These are phyloP conservation scores for Chloropsis hardwickii DNA, from an alignment of 2,113 vertebrate genomes.

Conservation along the genomic window DNA sequence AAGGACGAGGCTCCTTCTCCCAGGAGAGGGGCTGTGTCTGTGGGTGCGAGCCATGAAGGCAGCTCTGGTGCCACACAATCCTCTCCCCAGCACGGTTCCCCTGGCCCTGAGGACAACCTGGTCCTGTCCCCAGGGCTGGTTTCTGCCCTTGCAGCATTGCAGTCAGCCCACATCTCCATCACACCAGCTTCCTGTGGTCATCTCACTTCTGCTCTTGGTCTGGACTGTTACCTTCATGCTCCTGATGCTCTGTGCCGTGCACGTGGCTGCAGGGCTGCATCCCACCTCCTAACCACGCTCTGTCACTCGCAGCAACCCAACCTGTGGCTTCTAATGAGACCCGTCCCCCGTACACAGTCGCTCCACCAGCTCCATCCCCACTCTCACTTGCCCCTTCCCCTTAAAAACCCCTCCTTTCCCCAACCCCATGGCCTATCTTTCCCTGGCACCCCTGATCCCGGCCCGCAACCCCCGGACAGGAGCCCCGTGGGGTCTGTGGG, in stretches of 20 bases:
- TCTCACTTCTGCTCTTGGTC: not conserved
- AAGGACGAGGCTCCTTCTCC: not conserved
- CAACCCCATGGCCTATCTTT: not conserved
- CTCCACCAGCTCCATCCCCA: not conserved
- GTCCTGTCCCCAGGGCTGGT: not conserved
- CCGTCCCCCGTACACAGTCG: rapidly evolving
- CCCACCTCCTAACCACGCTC: not conserved
- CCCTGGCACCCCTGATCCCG: not conserved
- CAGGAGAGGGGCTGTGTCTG: not conserved
- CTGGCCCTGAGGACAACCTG: not conserved
- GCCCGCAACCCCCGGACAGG: rapidly evolving
- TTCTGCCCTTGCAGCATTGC: not conserved
- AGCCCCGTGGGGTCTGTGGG: not conserved
- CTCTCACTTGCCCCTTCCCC: not conserved
- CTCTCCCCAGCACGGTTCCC: rapidly evolving
- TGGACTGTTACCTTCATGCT: not conserved
- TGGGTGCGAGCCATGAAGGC: rapidly evolving
- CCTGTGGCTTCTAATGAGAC: not conserved
- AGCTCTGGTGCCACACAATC: not conserved
- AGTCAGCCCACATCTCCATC: not conserved
- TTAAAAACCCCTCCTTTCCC: not conserved
- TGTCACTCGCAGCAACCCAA: not conserved
- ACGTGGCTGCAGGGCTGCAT: not conserved
- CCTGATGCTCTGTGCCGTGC: not conserved
- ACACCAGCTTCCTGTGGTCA: not conserved